These are phyloP conservation scores for Urocolius indicus DNA, from an alignment of 2,113 vertebrate genomes.

Conservation along the genomic window DNA sequence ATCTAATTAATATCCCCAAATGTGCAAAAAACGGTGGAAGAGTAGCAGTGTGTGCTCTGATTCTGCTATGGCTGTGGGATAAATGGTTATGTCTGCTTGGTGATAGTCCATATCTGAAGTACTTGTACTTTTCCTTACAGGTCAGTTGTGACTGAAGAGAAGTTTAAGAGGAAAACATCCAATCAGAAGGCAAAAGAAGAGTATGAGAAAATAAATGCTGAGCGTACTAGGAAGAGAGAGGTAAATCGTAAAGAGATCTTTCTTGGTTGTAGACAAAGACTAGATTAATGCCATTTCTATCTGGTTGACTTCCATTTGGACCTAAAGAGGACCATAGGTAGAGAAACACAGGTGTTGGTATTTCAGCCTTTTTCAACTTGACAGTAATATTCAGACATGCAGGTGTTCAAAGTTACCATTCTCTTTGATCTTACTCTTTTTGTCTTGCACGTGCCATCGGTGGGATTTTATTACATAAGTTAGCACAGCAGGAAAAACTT, in stretches of 20 bases:
- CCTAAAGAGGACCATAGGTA: not conserved
- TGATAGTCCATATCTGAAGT: not conserved
- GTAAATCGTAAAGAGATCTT: slow-evolving; percentile 65
- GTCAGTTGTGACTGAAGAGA: slow-evolving; percentile 74
- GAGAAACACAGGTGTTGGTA: not conserved
- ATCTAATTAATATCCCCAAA: not conserved
- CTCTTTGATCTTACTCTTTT: not conserved
- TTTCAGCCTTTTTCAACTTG: not conserved
- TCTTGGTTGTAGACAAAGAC: not conserved
- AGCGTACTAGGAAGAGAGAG: slow-evolving; percentile 85
- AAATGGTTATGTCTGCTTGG: not conserved
- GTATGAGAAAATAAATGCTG: slow-evolving; percentile 82
- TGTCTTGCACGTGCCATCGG: not conserved
- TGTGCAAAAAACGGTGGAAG: not conserved
- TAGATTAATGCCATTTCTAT: not conserved
- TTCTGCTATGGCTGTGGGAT: not conserved
- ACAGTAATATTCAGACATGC: not conserved
- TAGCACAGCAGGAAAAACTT: not conserved
- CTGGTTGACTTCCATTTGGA: not conserved
- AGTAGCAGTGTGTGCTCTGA: not conserved
- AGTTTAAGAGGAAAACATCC: slow-evolving; percentile 84
- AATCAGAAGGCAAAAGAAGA: slow-evolving; percentile 92
- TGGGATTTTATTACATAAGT: not conserved
- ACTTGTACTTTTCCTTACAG: slow-evolving; percentile 33
- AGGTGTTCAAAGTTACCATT: not conserved